Base-by-base conservation (phyloP, 2,888 invertebrate species). In the Ectemnius lituratus region DNA sequence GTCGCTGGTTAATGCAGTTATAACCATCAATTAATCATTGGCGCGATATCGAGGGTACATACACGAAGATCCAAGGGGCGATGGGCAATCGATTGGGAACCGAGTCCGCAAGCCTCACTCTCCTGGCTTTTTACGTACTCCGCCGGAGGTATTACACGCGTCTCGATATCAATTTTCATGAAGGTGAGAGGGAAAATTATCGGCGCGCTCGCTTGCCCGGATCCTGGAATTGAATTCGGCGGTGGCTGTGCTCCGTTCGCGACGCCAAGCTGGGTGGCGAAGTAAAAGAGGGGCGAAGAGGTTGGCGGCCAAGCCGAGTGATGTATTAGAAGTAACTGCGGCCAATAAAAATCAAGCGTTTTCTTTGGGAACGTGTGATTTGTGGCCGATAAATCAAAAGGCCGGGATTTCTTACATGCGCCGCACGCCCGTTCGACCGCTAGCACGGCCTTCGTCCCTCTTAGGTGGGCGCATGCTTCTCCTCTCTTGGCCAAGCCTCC, bases 301-400 rank as follows among this genome's bases (percentile, higher is more conserved):
- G 23, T 23, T 23, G 23, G 23, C 23, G 23, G 23, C 23, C 23
- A 62, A 70, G 59, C 66, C 78, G 80, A 78, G 82, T 84, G 84
- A 85, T 85, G 83, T 78, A 85, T 80, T 84, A 81, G 73, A 80
- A 82, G 84, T 86, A 86, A 82, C 80, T 76, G 79, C 70, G 79
- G 82, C 81, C 81, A 85, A 86, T 85, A 85, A 86, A 85, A 85
- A 85, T 85, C 80, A 83, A 82, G 83, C 83, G 78, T 62, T 82
- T 83, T 83, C 79, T 82, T 82, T 82, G 73, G 72, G 37, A 75
- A 11, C 75, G 73, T 59, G 73, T 86, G 83, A 85, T 86, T 85
- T 84, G 81, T 85, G 81, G 83, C 67, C 78, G 76, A 85, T 85
- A 84, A 85, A 86, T 86, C 84, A 84, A 82, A 80, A 77, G 77